These are phyloP conservation scores for Caranx ignobilis DNA, from an alignment of 2,113 vertebrate genomes.

Conservation along the genomic window DNA sequence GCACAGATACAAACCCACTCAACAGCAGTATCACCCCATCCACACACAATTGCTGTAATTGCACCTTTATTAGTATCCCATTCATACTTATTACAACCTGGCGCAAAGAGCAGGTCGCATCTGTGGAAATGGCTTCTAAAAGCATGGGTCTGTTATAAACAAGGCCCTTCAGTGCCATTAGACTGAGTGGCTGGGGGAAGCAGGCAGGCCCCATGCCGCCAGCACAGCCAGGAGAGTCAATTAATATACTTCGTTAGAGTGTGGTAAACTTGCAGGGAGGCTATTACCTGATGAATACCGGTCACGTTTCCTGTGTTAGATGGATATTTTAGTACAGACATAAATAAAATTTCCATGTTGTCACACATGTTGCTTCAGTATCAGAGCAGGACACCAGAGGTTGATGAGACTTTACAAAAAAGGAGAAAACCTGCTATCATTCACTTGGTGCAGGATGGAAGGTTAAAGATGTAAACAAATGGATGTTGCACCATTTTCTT, in stretches of 20 bases:
- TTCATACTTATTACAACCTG: slow-evolving; percentile 77
- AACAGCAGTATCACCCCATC: slow-evolving; percentile 9
- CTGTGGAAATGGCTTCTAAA: slow-evolving; percentile 81
- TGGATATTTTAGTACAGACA: not conserved
- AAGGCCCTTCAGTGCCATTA: slow-evolving; percentile 77
- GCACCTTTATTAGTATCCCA: slow-evolving; percentile 80
- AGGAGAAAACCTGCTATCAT: not conserved
- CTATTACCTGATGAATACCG: slow-evolving; percentile 5
- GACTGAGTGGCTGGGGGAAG: slow-evolving; percentile 59
- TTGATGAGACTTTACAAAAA: not conserved
- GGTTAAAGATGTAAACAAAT: not conserved
- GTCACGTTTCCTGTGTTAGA: slow-evolving; percentile 17
- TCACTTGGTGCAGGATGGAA: no score
- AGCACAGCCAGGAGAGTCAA: slow-evolving; percentile 57
- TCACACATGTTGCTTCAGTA: not conserved
- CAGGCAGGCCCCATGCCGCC: slow-evolving; percentile 39
- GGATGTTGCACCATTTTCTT: not conserved
- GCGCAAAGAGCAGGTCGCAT: slow-evolving; percentile 70
- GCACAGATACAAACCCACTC: slow-evolving; percentile 23
- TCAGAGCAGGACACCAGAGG: not conserved
- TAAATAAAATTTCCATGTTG: not conserved
- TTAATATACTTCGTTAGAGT: slow-evolving; percentile 74
- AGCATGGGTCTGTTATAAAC: slow-evolving; percentile 71
- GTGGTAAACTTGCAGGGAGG: slow-evolving; percentile 51
- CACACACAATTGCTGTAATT: slow-evolving; percentile 73